Evolutionary conservation across 2,113 vertebrate genomes (phyloP), one percentile per base, ranked within the genome.

Genomic region (Alligator mississippiensis): DNA sequence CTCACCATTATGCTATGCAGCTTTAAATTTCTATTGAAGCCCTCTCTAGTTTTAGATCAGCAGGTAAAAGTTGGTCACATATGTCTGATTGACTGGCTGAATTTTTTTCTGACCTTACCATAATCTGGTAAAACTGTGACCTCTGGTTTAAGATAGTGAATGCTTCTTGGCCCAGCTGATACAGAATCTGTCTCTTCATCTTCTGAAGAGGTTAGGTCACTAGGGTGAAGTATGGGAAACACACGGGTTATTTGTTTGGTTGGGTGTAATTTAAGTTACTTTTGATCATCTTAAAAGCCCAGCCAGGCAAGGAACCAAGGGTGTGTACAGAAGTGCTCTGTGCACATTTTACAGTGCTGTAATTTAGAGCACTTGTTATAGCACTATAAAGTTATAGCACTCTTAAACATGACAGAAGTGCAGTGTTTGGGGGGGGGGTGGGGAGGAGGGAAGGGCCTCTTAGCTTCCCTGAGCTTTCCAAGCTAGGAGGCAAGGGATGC

Each of bases 81-180:
- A 15, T 10, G 0, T 0, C 60, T 83, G 60, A 79, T 16, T 58
- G 30, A 1, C 2, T 13, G 1, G 0, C 21, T 83, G 68, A 77
- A 70, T 81, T 87, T 13, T 59, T 19, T 10, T 22, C 22, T 74
- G 62, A 55, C n/a, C 27, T 80, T 27, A 6, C 66, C 13, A 2
- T 58, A 66, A 6, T 9, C 22, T 24, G 54, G 19, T 19, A 61
- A 54, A 85, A 19, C 25, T 24, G 6, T 88, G 11, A 60, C 0
- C 1, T 58, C 1, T 30, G 61, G 22, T 10, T 72, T 24, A 72
- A 38, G 24, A 21, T 72, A 72, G 21, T 72, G 34, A 72, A 38
- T 38, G 30, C n/a, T 68, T 30, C n/a, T 30, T 68, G 66, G 66
- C n/a, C 9, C n/a, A 2, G 4, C 82, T 66, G 62, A 17, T 60